Evolutionary conservation across 2,888 invertebrate genomes (phyloP), one percentile per base, ranked within the genome.

Genomic region (Phaonia tiefii): DNA sequence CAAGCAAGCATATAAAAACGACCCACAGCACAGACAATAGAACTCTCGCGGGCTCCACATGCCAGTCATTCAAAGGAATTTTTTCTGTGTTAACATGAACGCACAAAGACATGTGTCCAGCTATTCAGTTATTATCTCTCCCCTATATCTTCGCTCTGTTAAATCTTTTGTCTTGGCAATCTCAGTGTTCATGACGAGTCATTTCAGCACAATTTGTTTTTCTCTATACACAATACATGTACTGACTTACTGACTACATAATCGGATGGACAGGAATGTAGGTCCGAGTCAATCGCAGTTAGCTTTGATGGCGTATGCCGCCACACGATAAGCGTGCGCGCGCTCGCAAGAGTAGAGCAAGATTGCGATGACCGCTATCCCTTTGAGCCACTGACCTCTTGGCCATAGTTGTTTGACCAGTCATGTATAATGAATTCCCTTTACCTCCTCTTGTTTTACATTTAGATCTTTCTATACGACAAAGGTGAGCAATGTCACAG

Each of bases 1-100:
- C 85, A 86, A 86, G 86, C 87, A 86, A 84, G 85, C 86, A 86
- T 86, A 80, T 77, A 81, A 77, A 77, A 75, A 77, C 79, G 85
- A 84, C 80, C 26, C 25, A 49, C 31, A 69, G 15, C 46, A 71
- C 56, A 56, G 17, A 56, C 77, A 77, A 72, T 69, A 73, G 60
- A 49, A 74, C 49, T 60, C 65, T 58, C 51, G 71, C 54, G n/a
- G 11, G 22, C 63, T 63, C 13, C 22, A 22, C 39, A 54, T 7
- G 20, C 10, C 31, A 31, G 31, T 13, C 20, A 2, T 10, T 20
- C 7, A 22, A 51, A 20, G 1, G 20, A 15, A 51, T 22, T 1
- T 8, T 51, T 51, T 1, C 22, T 51, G 31, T 31, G 8, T 31
- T 51, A 17, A 20, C 20, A 51, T 20, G 15, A 15, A 49, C 49